Conservation (phyloP, 2,888 invertebrate species). For the Hypselothyrea guttata region DNA sequence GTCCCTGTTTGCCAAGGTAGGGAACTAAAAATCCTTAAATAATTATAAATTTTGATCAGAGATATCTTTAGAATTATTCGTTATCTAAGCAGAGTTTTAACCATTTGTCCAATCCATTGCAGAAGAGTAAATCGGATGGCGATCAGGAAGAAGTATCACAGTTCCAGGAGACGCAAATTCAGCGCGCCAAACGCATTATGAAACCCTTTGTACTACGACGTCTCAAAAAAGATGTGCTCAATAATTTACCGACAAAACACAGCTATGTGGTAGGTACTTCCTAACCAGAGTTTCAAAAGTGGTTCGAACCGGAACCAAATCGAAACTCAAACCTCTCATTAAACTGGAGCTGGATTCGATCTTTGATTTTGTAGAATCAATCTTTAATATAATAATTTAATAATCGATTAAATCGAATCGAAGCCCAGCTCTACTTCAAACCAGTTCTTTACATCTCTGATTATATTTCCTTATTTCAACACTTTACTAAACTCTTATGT, state of each 20-base stretch:
- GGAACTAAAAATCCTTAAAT: neutral
- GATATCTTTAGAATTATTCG: neutral
- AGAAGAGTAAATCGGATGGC: conserved; percentile 83
- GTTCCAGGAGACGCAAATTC: conserved; percentile 95
- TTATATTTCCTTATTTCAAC: too few relatives aligned
- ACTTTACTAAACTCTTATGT: too few relatives aligned
- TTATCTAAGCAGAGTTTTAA: neutral
- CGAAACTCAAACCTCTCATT: too few relatives aligned
- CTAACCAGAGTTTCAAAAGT: too few relatives aligned
- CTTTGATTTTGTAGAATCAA: too few relatives aligned
- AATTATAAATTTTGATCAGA: neutral
- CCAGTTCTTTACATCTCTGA: too few relatives aligned
- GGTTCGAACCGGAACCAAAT: too few relatives aligned
- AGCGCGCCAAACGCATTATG: conserved; percentile 97
- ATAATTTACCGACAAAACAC: conserved; percentile 92
- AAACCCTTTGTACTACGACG: conserved; percentile 96
- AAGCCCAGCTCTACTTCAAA: too few relatives aligned
- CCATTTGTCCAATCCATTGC: conserved; percentile 47
- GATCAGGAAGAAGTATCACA: conserved; percentile 86
- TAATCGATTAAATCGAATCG: too few relatives aligned
- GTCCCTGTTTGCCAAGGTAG: conserved; percentile 91
- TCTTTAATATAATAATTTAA: too few relatives aligned
- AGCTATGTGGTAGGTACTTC: conserved; percentile 85
- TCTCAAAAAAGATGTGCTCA: conserved; percentile 92
- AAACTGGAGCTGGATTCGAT: too few relatives aligned